Evolutionary conservation across 1,140 invertebrate genomes (phyloP).

Genomic region (Grapholita molesta): DNA sequence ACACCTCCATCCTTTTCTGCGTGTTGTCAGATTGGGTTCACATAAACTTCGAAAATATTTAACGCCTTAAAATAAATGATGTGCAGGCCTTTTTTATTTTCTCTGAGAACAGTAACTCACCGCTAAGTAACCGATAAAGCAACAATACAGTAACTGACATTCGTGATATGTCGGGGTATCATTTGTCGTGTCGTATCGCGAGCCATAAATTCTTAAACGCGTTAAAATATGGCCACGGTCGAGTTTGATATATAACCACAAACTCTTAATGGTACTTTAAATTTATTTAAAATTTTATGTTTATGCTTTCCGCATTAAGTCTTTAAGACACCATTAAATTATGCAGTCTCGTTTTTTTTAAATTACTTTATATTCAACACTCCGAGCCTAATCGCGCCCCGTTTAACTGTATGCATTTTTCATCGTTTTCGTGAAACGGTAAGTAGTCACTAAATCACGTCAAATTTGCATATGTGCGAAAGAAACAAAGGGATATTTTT

Average conservation of each 20-base stretch:
- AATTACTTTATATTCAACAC: background rate
- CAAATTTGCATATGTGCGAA: constrained; percentile 69
- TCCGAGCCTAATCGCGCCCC: background rate
- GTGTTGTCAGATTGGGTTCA: background rate
- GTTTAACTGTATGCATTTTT: constrained; percentile 41
- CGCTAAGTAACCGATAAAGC: constrained; percentile 45
- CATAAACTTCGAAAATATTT: background rate
- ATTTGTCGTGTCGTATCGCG: constrained; percentile 59
- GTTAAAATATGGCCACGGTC: constrained; percentile 29
- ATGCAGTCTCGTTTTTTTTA: too few relatives aligned
- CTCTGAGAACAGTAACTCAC: constrained; percentile 39
- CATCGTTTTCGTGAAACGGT: constrained; percentile 57
- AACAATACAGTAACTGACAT: constrained; percentile 40
- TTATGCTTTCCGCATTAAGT: too few relatives aligned
- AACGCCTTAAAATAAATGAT: background rate
- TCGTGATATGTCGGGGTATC: constrained; percentile 37
- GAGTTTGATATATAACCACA: constrained; percentile 17
- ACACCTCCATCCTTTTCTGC: background rate
- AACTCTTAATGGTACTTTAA: background rate
- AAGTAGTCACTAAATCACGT: constrained; percentile 62
- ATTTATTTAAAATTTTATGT: background rate
- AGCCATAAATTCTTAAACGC: constrained; percentile 50
- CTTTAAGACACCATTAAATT: too few relatives aligned
- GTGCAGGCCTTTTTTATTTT: background rate
- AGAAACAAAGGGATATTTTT: constrained; percentile 64